Percentiles rank a stretch among this genome's conserved stretches.
Evolutionary conservation across 2,113 vertebrate genomes (phyloP).

Genomic region (Nothobranchius furzeri): DNA sequence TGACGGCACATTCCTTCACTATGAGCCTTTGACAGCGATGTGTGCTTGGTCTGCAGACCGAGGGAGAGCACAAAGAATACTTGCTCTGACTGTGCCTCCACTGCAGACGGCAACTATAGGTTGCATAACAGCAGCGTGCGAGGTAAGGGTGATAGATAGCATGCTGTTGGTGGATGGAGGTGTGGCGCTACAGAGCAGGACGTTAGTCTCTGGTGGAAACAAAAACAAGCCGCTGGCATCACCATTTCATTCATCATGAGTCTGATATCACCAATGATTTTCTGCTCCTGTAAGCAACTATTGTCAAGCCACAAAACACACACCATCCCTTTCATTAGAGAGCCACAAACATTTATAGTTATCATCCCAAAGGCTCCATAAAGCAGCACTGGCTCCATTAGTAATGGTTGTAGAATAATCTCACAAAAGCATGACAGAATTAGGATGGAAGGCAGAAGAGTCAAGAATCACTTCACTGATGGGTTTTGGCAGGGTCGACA

Average conservation of each 20-base stretch:
- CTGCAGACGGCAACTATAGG: constrained; percentile 26
- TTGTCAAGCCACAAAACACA: constrained; percentile 2
- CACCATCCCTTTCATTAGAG: constrained; percentile 2
- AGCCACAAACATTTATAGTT: not conserved
- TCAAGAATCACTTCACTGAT: not conserved
- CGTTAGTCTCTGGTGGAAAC: constrained; percentile 36
- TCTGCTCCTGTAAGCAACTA: not conserved
- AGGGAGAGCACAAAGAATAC: constrained; percentile 34
- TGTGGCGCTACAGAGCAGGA: constrained; percentile 19
- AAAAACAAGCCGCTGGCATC: constrained; percentile 14
- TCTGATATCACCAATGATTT: constrained; percentile 10
- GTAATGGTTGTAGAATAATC: not conserved
- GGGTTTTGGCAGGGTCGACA: not conserved
- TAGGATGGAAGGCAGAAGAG: not conserved
- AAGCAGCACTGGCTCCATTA: not conserved
- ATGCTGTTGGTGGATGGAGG: constrained; percentile 48
- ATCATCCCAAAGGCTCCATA: not conserved
- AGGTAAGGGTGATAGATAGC: constrained; percentile 13
- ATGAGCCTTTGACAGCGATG: constrained; percentile 37
- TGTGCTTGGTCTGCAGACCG: constrained; percentile 43
- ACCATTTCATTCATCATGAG: constrained; percentile 6
- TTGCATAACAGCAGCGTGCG: constrained; percentile 30
- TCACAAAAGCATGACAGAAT: not conserved
- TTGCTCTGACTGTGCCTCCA: constrained; percentile 8
- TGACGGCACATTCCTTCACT: constrained; percentile 60